Conservation (phyloP, 2,888 invertebrate genomes). For the Lasioglossum villosulum region DNA sequence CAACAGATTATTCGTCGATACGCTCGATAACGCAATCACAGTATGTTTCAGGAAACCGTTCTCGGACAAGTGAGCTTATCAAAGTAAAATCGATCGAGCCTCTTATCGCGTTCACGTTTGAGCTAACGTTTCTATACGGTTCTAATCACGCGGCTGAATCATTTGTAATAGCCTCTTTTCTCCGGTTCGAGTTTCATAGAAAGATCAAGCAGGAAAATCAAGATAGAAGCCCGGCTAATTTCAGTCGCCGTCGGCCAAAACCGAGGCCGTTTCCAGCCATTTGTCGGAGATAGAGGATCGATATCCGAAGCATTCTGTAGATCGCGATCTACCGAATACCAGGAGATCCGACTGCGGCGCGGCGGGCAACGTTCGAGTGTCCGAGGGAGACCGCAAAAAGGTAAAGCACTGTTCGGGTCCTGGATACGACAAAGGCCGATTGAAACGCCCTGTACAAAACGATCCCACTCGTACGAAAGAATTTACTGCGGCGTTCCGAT, state of each 20-base stretch:
- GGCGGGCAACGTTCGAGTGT: constrained; percentile 8
- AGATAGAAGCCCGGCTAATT: constrained; percentile 3
- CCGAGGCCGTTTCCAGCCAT: background rate
- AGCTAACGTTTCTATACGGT: background rate
- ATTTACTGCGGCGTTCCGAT: constrained; percentile 69
- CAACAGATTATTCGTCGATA: background rate
- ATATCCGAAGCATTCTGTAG: constrained; percentile 28
- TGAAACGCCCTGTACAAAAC: constrained; percentile 61
- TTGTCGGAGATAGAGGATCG: constrained; percentile 14
- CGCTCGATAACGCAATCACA: background rate
- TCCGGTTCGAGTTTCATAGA: background rate
- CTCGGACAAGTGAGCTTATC: background rate
- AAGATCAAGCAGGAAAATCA: background rate
- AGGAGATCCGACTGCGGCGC: background rate
- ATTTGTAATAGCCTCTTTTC: background rate
- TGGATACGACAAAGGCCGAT: constrained; percentile 57
- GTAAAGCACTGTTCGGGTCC: constrained; percentile 27
- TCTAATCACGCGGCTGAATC: background rate
- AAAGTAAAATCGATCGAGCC: background rate
- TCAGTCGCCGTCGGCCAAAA: constrained; percentile 52
- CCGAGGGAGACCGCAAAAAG: constrained; percentile 15
- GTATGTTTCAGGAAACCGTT: background rate
- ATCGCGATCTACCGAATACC: constrained; percentile 53
- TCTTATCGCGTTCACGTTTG: background rate
- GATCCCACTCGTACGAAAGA: constrained; percentile 53